These are phyloP conservation scores for Clarias laeviceps DNA, from an alignment of 2,797 vertebrate species.

Conservation along the genomic window DNA sequence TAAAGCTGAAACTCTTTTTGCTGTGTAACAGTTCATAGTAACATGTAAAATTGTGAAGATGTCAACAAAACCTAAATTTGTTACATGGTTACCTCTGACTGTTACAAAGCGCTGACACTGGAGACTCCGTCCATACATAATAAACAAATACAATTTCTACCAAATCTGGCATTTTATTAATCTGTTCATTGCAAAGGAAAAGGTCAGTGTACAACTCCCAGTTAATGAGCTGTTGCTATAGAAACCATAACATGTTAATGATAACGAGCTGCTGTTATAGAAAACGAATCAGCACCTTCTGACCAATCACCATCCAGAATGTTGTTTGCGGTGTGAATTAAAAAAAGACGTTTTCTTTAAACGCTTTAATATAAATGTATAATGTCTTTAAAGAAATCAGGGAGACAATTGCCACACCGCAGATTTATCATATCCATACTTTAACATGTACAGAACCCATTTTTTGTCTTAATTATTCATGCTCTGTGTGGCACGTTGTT, in stretches of 20 bases:
- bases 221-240: background rate
- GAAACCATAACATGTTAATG: background rate
- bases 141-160: background rate
- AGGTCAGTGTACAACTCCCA: too few species aligned
- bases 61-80: background rate
- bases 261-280: background rate
- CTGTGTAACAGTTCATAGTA: background rate
- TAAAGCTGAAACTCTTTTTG: background rate
- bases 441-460: too few species aligned
- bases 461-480: background rate
- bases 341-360: background rate
- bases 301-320: background rate
- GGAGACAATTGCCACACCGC: background rate
- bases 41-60: background rate
- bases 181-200: background rate
- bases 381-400: background rate
- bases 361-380: background rate
- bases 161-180: background rate
- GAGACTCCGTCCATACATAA: background rate
- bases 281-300: background rate
- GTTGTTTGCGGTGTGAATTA: background rate
- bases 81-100: background rate
- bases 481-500: slow-evolving; percentile 30
- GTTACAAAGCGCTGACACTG: background rate
- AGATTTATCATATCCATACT: background rate